phyloP scores from a whole-genome alignment of 2,797 vertebrate genomes.

The Sebastes iracundus region DNA sequence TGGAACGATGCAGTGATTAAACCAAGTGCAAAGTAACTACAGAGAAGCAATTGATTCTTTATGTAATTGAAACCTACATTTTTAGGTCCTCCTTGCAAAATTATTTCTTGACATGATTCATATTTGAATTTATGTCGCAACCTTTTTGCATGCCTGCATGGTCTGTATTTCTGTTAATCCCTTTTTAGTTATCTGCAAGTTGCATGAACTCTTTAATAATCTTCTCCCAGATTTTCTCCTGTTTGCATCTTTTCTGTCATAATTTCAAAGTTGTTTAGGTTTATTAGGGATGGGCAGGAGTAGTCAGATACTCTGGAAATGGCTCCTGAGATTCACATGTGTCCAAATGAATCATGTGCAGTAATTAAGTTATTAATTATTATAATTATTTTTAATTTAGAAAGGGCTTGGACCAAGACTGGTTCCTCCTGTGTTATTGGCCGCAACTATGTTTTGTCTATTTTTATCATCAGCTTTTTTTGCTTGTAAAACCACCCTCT shows the following conservation, averaged over 20 bases:
- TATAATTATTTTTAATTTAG: not conserved
- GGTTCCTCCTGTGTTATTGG: not conserved
- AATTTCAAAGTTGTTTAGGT: conserved; percentile 46
- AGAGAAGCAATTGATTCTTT: conserved; percentile 36
- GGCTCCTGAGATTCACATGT: not conserved
- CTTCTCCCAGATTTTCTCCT: conserved; percentile 24
- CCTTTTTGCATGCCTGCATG: conserved; percentile 56
- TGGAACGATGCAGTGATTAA: not conserved
- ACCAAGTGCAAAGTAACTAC: not conserved
- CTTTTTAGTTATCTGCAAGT: conserved; percentile 33
- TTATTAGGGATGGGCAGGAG: conserved; percentile 41
- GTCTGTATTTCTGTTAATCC: conserved; percentile 16
- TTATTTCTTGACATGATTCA: not conserved
- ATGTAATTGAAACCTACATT: not conserved
- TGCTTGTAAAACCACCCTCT: conserved; percentile 1
- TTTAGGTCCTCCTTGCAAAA: not conserved
- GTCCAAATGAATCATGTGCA: not conserved
- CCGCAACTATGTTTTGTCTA: not conserved
- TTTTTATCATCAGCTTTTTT: not conserved
- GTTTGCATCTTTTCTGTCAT: conserved; percentile 33
- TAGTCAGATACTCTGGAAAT: conserved; percentile 8
- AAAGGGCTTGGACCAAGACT: not conserved
- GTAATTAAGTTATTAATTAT: not conserved
- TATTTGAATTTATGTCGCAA: conserved; percentile 13
- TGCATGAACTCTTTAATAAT: conserved; percentile 53